Evolutionary conservation across 2,797 vertebrate species (phyloP).

Genomic region (Apogon talboti): DNA sequence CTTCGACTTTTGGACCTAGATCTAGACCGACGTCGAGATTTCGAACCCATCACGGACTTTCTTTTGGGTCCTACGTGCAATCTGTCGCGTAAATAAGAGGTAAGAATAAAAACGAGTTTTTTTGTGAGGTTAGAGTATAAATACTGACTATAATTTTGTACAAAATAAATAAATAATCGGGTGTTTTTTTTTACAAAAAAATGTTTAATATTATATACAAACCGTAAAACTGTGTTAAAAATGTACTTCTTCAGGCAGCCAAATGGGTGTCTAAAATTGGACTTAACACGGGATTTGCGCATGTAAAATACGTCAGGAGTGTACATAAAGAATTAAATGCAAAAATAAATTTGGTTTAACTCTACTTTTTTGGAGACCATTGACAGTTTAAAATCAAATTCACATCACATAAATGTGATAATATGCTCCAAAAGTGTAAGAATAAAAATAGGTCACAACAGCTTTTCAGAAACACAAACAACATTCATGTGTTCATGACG

Average conservation of each 20-base stretch:
- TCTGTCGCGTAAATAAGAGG: conserved; percentile 77
- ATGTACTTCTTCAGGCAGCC: conserved; percentile 35
- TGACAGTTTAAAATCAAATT: background rate
- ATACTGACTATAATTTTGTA: background rate
- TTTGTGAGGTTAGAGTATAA: rapidly evolving
- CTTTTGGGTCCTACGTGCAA: conserved; percentile 35
- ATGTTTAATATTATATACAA: rapidly evolving
- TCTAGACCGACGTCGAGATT: conserved; percentile 63
- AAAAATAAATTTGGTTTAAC: background rate
- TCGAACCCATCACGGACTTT: conserved; percentile 71
- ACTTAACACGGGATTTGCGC: conserved; percentile 35
- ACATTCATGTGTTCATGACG: conserved; percentile 53
- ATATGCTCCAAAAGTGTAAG: background rate
- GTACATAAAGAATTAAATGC: conserved; percentile 1
- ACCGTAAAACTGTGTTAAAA: rapidly evolving
- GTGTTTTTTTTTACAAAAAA: background rate
- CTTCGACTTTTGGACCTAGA: conserved; percentile 66
- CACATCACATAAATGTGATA: rapidly evolving
- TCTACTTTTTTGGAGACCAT: rapidly evolving
- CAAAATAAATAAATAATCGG: background rate
- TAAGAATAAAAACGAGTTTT: background rate
- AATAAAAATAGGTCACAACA: conserved; percentile 38
- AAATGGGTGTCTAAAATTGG: background rate
- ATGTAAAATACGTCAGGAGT: conserved; percentile 25
- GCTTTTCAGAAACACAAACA: conserved; percentile 63